Percentiles rank a stretch among this genome's conserved stretches.
phyloP scores from a whole-genome alignment of 2,113 vertebrate genomes.

The Carassius auratus region DNA sequence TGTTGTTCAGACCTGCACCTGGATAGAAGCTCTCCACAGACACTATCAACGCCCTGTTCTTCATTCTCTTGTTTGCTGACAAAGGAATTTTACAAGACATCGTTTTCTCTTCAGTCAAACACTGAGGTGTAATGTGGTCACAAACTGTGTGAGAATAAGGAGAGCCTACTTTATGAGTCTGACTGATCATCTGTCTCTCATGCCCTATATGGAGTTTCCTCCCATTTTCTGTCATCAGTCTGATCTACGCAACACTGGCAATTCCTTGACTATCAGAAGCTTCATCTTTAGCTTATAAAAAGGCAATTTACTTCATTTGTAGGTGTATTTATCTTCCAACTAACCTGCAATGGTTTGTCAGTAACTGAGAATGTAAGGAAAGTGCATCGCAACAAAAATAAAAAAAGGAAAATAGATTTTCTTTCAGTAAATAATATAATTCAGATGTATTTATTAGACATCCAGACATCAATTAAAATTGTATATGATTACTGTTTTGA shows the following conservation, averaged over 20 bases:
- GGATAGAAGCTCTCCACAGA: constrained; percentile 64
- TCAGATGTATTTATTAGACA: too few relatives aligned
- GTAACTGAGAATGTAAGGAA: not conserved
- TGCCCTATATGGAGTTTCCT: not conserved
- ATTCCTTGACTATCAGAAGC: not conserved
- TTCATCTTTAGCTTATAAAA: not conserved
- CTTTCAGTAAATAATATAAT: not conserved
- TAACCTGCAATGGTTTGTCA: not conserved
- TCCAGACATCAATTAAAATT: too few relatives aligned
- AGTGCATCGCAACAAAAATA: not conserved
- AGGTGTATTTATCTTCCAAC: not conserved
- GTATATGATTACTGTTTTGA: too few relatives aligned
- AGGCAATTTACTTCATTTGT: not conserved
- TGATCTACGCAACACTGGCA: not conserved
- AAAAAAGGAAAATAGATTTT: not conserved
- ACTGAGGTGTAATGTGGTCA: not conserved
- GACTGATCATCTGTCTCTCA: not conserved
- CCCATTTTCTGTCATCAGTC: not conserved
- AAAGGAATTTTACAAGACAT: not conserved
- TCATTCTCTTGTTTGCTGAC: not conserved
- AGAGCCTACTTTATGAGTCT: not conserved
- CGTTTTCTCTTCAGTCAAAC: not conserved
- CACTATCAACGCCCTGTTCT: constrained; percentile 71
- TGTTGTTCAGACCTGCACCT: accelerated
- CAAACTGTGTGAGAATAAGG: not conserved